Conservation (phyloP, 2,797 vertebrate species). For the Acropternis orthonyx region DNA sequence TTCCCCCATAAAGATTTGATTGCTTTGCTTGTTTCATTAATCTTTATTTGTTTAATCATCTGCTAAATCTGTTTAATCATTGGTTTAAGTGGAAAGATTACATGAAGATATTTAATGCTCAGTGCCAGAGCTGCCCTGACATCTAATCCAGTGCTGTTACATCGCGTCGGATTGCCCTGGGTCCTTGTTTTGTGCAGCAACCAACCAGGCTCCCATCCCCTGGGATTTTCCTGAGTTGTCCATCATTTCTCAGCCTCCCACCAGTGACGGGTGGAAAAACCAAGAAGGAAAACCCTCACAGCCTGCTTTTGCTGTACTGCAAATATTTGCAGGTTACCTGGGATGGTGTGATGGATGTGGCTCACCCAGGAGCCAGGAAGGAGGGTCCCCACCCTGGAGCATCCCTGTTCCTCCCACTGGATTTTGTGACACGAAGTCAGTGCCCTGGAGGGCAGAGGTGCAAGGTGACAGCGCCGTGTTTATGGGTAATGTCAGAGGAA, state of each 20-base stretch:
- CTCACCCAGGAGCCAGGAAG: accelerated
- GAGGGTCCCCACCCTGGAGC: neutral
- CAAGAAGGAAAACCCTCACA: accelerated
- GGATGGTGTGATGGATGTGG: neutral
- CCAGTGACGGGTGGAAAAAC: neutral
- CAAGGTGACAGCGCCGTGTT: accelerated
- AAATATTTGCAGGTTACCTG: accelerated
- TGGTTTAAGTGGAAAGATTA: slow-evolving; percentile 77
- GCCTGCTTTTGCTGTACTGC: neutral
- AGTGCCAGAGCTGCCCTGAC: slow-evolving; percentile 18
- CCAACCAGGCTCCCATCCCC: neutral
- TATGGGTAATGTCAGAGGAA: accelerated
- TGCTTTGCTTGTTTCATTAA: slow-evolving; percentile 79
- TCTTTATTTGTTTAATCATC: slow-evolving; percentile 82
- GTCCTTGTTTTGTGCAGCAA: neutral
- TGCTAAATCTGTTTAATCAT: slow-evolving; percentile 79
- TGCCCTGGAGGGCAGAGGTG: neutral
- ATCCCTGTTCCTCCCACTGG: accelerated
- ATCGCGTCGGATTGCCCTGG: neutral
- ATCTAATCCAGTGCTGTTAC: neutral
- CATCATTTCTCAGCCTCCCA: neutral
- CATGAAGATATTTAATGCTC: slow-evolving; percentile 54
- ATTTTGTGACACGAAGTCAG: accelerated
- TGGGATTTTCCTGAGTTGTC: neutral
- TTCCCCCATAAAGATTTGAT: slow-evolving; percentile 77